Conservation (phyloP, 2,888 invertebrate species). For the Limulus polyphemus region DNA sequence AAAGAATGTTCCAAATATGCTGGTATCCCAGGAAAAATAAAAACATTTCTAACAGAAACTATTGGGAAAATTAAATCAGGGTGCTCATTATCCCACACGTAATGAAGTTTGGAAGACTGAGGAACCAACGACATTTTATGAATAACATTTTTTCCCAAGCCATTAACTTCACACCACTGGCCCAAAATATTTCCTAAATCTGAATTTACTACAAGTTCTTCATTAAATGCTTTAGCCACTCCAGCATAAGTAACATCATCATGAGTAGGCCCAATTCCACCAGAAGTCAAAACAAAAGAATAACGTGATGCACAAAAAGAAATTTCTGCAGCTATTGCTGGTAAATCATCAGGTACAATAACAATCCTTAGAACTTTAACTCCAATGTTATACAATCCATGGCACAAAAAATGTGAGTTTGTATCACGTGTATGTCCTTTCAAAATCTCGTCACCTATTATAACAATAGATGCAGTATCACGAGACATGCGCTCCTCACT, state of each 20-base stretch:
- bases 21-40: constrained; percentile 58
- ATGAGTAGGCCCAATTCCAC: constrained; percentile 65
- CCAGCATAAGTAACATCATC: constrained; percentile 64
- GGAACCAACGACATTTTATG: constrained; percentile 35
- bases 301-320: constrained; percentile 46
- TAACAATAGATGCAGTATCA: constrained; percentile 31
- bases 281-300: constrained; percentile 57
- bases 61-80: constrained; percentile 41
- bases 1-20: constrained; percentile 41
- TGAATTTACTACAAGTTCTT: constrained; percentile 35
- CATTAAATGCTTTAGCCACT: constrained; percentile 42
- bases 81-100: constrained; percentile 36
- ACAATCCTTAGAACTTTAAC: constrained; percentile 50
- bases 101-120: constrained; percentile 39
- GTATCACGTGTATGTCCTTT: constrained; percentile 57
- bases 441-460: constrained; percentile 65
- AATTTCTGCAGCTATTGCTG: constrained; percentile 52
- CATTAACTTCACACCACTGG: constrained; percentile 32
- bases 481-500: not conserved
- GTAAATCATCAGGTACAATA: constrained; percentile 52
- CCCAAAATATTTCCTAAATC: constrained; percentile 37
- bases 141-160: constrained; percentile 25
- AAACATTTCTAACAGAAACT: constrained; percentile 48
- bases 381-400: constrained; percentile 49
- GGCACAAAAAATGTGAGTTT: constrained; percentile 52